These are phyloP conservation scores for Sphaerophoria taeniata DNA, from an alignment of 2,888 invertebrate genomes.

Conservation along the genomic window DNA sequence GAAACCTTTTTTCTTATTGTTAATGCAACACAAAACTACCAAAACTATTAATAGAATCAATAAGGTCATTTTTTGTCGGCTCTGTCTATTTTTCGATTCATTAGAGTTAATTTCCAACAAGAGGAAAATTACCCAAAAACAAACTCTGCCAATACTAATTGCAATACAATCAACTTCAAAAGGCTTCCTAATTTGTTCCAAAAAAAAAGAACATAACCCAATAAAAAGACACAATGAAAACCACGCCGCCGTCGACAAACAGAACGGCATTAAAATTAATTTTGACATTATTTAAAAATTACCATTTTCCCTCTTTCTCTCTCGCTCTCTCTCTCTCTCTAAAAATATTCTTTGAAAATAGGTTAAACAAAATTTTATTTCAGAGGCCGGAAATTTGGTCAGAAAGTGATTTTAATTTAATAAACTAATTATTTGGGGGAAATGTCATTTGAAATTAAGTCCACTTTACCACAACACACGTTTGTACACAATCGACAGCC, in stretches of 20 bases:
- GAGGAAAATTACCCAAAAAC: neutral
- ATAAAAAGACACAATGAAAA: slow-evolving; percentile 16
- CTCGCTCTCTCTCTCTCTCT: neutral
- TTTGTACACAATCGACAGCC: neutral
- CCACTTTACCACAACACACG: slow-evolving; percentile 31
- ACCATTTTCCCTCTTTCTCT: neutral
- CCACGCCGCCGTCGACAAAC: slow-evolving; percentile 34
- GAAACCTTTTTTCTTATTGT: too few relatives aligned
- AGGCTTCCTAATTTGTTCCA: neutral
- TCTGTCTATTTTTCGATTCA: slow-evolving; percentile 8
- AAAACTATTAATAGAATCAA: too few relatives aligned
- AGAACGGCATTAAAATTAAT: slow-evolving; percentile 50
- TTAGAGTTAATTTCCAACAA: slow-evolving; percentile 13
- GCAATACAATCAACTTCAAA: slow-evolving; percentile 8
- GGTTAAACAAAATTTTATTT: slow-evolving; percentile 62
- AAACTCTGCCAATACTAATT: slow-evolving; percentile 16
- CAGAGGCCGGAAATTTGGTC: slow-evolving; percentile 29
- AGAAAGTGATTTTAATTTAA: slow-evolving; percentile 69
- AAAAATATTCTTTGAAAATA: slow-evolving; percentile 28
- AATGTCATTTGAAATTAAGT: slow-evolving; percentile 69
- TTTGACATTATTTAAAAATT: slow-evolving; percentile 59
- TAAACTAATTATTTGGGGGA: slow-evolving; percentile 67
- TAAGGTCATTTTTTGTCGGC: too few relatives aligned
- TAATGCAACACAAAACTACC: too few relatives aligned
- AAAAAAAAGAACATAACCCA: slow-evolving; percentile 2